These are phyloP conservation scores for Perca flavescens DNA, from an alignment of 2,113 vertebrate species.

Conservation along the genomic window DNA sequence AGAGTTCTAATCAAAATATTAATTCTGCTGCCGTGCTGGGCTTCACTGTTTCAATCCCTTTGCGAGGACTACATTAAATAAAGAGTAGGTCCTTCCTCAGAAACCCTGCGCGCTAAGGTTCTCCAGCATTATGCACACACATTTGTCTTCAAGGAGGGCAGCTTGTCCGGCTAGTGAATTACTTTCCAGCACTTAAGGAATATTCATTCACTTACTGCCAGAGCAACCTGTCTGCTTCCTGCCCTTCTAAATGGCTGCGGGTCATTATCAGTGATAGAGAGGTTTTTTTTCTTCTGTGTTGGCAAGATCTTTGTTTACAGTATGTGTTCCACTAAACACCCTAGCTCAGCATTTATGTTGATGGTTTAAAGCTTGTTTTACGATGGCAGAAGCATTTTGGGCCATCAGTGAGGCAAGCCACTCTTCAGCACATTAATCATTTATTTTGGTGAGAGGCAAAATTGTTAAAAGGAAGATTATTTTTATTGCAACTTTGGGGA, in stretches of 20 bases:
- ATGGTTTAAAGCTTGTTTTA: constrained; percentile 72
- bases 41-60: constrained; percentile 59
- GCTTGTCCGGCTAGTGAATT: constrained; percentile 71
- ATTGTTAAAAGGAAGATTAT: constrained; percentile 34
- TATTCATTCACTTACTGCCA: constrained; percentile 74
- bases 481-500: constrained; percentile 1
- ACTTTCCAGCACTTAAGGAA: constrained; percentile 72
- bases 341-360: constrained; percentile 66
- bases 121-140: constrained; percentile 62
- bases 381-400: constrained; percentile 53
- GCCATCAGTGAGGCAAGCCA: constrained; percentile 35
- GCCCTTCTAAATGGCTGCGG: constrained; percentile 65
- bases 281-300: constrained; percentile 36
- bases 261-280: constrained; percentile 74
- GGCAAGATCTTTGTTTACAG: constrained; percentile 73
- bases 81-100: constrained; percentile 55
- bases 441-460: constrained; percentile 22
- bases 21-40: constrained; percentile 53
- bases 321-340: constrained; percentile 55
- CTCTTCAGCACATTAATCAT: constrained; percentile 47
- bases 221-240: constrained; percentile 69
- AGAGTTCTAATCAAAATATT: constrained; percentile 70
- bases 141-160: constrained; percentile 72
- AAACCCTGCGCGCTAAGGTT: constrained; percentile 55
- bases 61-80: constrained; percentile 71